A percentile compares a stretch with the other conserved stretches of the same genome.
Evolutionary conservation across 2,888 invertebrate genomes (phyloP).

Genomic region (Ophion slaviceki): DNA sequence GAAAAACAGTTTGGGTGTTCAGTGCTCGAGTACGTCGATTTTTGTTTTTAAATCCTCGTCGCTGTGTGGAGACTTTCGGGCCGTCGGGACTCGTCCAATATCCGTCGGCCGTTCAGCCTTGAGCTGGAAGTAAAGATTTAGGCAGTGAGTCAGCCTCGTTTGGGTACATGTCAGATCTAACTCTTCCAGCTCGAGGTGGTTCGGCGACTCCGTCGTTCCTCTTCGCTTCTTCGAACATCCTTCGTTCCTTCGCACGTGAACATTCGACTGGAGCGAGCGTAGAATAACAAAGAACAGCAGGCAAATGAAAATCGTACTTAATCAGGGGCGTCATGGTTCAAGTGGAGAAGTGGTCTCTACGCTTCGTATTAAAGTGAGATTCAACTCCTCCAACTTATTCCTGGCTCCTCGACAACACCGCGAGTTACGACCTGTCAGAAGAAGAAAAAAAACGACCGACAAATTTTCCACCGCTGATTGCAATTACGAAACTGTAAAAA

Average conservation of each 20-base stretch:
- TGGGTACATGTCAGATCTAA: constrained; percentile 88
- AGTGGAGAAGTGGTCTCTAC: constrained; percentile 89
- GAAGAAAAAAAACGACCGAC: background rate
- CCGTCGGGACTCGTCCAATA: constrained; percentile 11
- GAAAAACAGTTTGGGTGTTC: constrained; percentile 42
- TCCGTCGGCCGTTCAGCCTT: constrained; percentile 76
- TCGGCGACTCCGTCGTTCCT: constrained; percentile 65
- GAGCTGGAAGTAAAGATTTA: constrained; percentile 89
- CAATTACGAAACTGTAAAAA: constrained; percentile 4
- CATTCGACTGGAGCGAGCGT: background rate
- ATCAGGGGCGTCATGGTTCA: constrained; percentile 81
- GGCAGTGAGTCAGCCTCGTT: constrained; percentile 82
- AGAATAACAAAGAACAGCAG: background rate
- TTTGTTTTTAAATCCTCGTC: constrained; percentile 4
- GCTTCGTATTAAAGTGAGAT: constrained; percentile 88
- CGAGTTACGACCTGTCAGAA: constrained; percentile 48
- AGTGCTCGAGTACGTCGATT: constrained; percentile 21
- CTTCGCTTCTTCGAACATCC: constrained; percentile 28
- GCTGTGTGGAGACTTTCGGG: constrained; percentile 34
- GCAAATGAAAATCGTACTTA: background rate
- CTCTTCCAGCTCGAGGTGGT: constrained; percentile 88
- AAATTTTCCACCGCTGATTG: background rate
- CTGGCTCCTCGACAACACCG: constrained; percentile 74
- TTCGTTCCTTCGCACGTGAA: constrained; percentile 26
- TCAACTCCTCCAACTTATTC: constrained; percentile 91